Percentiles rank a stretch among this genome's conserved stretches.
These are phyloP conservation scores for Zoanthus sociatus DNA, from an alignment of 92 coral and sea anemone genomes.

Conservation along the genomic window DNA sequence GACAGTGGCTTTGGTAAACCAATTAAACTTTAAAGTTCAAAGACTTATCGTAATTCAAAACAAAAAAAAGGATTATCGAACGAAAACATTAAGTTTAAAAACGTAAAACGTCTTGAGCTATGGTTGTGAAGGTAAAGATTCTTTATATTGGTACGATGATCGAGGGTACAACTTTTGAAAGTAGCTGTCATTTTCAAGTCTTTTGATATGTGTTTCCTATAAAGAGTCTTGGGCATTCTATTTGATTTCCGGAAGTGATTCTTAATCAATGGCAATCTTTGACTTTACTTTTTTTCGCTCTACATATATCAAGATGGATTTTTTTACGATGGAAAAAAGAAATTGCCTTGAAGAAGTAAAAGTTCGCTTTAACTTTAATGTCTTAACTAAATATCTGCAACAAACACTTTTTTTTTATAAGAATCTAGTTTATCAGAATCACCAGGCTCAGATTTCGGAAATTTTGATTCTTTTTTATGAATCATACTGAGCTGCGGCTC, in stretches of 20 bases:
- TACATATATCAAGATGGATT: background rate
- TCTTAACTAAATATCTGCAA: too few relatives aligned
- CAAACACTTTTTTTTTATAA: too few relatives aligned
- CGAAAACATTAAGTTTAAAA: background rate
- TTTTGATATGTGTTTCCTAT: constrained; percentile 16
- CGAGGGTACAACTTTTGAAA: background rate
- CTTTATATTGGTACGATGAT: background rate
- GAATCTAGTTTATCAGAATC: too few relatives aligned
- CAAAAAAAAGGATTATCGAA: background rate
- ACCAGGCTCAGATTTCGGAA: too few relatives aligned
- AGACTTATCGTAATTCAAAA: constrained; percentile 3
- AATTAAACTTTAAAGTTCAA: constrained; percentile 34
- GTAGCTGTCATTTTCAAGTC: background rate
- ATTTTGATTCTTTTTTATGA: too few relatives aligned
- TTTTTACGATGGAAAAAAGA: background rate
- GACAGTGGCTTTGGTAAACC: constrained; percentile 40
- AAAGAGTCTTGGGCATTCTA: constrained; percentile 10
- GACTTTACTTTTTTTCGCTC: background rate
- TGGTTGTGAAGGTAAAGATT: background rate
- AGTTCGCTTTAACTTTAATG: too few relatives aligned
- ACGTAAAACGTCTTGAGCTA: background rate
- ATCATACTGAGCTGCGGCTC: too few relatives aligned
- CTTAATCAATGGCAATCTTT: background rate
- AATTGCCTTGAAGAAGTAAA: background rate
- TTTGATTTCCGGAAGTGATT: constrained; percentile 6